These are phyloP conservation scores for Lateolabrax maculatus DNA, from an alignment of 2,797 vertebrate species.

Conservation along the genomic window DNA sequence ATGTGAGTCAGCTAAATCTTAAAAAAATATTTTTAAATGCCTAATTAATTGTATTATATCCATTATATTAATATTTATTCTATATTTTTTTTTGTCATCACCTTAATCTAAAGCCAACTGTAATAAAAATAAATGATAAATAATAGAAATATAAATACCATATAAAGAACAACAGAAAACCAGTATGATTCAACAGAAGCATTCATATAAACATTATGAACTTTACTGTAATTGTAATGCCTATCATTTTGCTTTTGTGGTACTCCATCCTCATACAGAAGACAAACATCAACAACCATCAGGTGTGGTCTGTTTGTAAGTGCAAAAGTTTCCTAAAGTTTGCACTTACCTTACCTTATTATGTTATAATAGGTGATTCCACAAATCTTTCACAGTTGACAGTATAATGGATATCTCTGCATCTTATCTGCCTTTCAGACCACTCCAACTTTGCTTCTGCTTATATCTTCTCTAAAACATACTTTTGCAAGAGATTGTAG, in stretches of 20 bases:
- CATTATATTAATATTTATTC: background rate
- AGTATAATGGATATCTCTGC: conserved; percentile 3
- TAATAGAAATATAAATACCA: background rate
- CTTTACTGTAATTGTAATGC: background rate
- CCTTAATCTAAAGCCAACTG: background rate
- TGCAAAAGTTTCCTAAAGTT: background rate
- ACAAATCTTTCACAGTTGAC: conserved; percentile 24
- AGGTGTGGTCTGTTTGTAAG: background rate
- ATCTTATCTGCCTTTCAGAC: conserved; percentile 39
- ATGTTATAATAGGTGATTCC: background rate
- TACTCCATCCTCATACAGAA: background rate
- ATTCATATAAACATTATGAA: background rate
- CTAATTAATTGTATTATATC: background rate
- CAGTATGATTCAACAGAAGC: background rate
- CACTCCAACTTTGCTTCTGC: conserved; percentile 6
- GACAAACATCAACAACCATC: conserved; percentile 1
- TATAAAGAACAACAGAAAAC: background rate
- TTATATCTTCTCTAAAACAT: conserved; percentile 13
- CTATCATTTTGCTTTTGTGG: background rate
- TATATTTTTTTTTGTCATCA: background rate
- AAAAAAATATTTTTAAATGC: background rate
- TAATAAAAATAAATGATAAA: background rate
- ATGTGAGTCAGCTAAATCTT: background rate
- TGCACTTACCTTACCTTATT: background rate
- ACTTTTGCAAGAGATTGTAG: background rate